Conservation (phyloP, 1,140 invertebrate species). For the Papilio aristodemus region DNA sequence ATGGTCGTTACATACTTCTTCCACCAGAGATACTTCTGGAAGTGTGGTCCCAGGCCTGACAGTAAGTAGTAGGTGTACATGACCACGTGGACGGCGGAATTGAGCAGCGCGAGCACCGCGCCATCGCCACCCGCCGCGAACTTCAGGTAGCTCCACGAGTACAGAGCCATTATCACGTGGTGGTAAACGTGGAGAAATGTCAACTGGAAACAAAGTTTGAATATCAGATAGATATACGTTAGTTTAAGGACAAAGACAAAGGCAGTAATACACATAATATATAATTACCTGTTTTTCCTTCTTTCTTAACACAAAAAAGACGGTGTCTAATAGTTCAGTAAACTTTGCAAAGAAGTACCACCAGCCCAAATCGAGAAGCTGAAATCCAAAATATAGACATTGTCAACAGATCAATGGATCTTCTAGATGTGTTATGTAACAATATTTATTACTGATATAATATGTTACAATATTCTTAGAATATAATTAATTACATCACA, state of each 20-base stretch:
- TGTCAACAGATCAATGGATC: no score
- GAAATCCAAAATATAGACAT: slow-evolving; percentile 42
- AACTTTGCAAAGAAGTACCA: slow-evolving; percentile 84
- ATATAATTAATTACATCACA: no score
- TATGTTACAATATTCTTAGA: no score
- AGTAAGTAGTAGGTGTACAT: slow-evolving; percentile 94
- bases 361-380: slow-evolving; percentile 77
- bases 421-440: background rate
- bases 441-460: background rate
- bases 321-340: slow-evolving; percentile 84
- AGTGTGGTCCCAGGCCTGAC: slow-evolving; percentile 88
- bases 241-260: no score
- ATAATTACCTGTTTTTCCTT: slow-evolving; percentile 83
- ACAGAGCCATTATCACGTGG: slow-evolving; percentile 84
- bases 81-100: slow-evolving; percentile 86
- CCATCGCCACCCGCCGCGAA: slow-evolving; percentile 82
- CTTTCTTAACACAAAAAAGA: slow-evolving; percentile 90
- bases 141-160: slow-evolving; percentile 82
- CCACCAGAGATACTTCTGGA: slow-evolving; percentile 95
- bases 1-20: slow-evolving; percentile 93
- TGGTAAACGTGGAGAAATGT: slow-evolving; percentile 89
- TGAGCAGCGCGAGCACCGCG: slow-evolving; percentile 83
- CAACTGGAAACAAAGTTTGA: slow-evolving; percentile 81
- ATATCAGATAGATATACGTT: background rate
- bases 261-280: background rate